These are phyloP conservation scores for Cisticola juncidis DNA, from an alignment of 2,113 vertebrate species.

Conservation along the genomic window DNA sequence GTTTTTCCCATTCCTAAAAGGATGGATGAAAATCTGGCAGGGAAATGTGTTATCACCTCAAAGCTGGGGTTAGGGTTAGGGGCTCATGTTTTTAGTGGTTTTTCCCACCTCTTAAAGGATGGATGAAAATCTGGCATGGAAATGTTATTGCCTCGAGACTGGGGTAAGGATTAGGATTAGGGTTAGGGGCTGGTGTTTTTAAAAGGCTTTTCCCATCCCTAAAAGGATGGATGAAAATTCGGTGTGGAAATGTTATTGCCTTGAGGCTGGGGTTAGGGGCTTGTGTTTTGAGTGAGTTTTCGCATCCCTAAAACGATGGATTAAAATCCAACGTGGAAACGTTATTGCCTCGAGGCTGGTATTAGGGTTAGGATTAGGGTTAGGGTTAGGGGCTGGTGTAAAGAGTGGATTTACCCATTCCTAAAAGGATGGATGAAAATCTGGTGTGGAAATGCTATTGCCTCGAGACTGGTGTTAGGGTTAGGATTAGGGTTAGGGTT, in stretches of 20 bases:
- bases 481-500: neutral
- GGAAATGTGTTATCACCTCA: too few species aligned
- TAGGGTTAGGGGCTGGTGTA: neutral
- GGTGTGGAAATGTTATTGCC: too few species aligned
- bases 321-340: too few species aligned
- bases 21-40: too few species aligned
- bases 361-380: neutral
- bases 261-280: too few species aligned
- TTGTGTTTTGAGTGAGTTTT: neutral
- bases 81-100: neutral
- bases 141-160: neutral
- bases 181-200: neutral
- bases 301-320: too few species aligned
- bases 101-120: neutral
- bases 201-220: neutral
- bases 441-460: neutral
- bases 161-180: neutral
- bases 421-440: neutral
- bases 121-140: neutral
- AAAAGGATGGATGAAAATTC: too few species aligned
- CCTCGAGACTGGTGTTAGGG: neutral
- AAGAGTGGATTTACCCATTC: neutral
- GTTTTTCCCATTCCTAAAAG: neutral
- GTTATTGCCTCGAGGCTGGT: too few species aligned
- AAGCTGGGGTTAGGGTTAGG: too few species aligned